These are phyloP conservation scores for Diachrysia chrysitis DNA, from an alignment of 2,888 invertebrate species.

Conservation along the genomic window DNA sequence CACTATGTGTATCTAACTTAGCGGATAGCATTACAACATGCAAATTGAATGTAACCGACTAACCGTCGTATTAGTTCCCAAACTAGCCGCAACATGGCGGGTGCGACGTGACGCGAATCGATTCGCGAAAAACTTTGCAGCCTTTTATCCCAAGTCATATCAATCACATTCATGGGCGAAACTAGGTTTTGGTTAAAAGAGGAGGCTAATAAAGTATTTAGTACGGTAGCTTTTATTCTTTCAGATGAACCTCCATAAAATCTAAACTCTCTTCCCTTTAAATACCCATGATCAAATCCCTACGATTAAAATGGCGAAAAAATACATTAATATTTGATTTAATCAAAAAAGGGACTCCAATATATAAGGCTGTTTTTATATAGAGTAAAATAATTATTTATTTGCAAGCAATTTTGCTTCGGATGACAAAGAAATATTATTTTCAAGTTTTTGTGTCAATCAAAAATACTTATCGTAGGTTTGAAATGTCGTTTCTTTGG, in stretches of 20 bases:
- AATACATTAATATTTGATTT: not conserved
- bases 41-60: conserved; percentile 27
- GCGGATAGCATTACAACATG: conserved; percentile 30
- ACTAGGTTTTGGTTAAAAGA: conserved; percentile 9
- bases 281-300: conserved; percentile 15
- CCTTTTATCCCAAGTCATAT: conserved; percentile 37
- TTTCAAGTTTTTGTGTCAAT: conserved; percentile 23
- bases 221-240: not conserved
- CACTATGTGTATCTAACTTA: conserved; percentile 41
- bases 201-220: not conserved
- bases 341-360: conserved; percentile 12
- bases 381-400: not conserved
- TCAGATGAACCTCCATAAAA: not conserved
- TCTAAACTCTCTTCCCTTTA: not conserved
- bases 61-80: conserved; percentile 23
- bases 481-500: conserved; percentile 69
- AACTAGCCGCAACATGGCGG: conserved; percentile 22
- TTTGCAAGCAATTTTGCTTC: conserved; percentile 12
- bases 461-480: conserved; percentile 43
- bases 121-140: conserved; percentile 24
- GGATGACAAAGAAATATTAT: conserved; percentile 16
- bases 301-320: conserved; percentile 8
- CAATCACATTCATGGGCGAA: conserved; percentile 32
- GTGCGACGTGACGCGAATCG: conserved; percentile 9
- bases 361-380: conserved; percentile 5